A percentile compares a stretch with the other conserved stretches of the same genome.
Conservation (phyloP, 2,888 invertebrate species). For the Polymixis flavicincta region DNA sequence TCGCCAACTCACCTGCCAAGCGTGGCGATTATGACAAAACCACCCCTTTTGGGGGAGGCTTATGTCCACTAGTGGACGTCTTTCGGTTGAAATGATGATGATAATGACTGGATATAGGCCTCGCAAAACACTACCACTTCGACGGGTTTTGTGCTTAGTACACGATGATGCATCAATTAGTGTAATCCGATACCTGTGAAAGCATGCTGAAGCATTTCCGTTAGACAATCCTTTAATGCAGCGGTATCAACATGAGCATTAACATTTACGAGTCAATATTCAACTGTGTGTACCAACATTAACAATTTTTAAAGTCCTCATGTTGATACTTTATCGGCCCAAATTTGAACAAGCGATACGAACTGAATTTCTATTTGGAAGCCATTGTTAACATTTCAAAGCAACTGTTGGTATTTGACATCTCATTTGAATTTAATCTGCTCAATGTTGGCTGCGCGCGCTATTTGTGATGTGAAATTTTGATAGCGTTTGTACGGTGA, state of each 20-base stretch:
- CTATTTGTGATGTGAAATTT: slow-evolving; percentile 59
- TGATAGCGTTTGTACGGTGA: slow-evolving; percentile 56
- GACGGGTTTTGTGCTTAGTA: neutral
- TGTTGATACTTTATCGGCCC: slow-evolving; percentile 39
- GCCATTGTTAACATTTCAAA: slow-evolving; percentile 63
- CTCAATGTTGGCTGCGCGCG: slow-evolving; percentile 62
- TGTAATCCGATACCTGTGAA: neutral
- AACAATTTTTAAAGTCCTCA: slow-evolving; percentile 25
- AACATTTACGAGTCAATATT: slow-evolving; percentile 7
- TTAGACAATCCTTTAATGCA: neutral
- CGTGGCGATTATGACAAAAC: too few species aligned
- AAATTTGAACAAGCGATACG: slow-evolving; percentile 51
- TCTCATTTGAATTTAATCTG: slow-evolving; percentile 68
- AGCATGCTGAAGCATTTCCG: neutral
- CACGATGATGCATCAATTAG: neutral
- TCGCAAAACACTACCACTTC: neutral
- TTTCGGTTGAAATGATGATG: too few species aligned
- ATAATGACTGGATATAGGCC: neutral
- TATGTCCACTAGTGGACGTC: too few species aligned
- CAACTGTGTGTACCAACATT: slow-evolving; percentile 2
- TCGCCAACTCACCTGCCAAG: too few species aligned
- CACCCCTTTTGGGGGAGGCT: too few species aligned
- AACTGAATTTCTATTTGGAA: slow-evolving; percentile 59
- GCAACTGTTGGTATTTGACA: slow-evolving; percentile 66
- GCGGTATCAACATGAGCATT: neutral